A percentile compares a stretch with the other conserved stretches of the same genome.
These are phyloP conservation scores for Choloepus hoffmanni DNA, from an alignment of 2,113 vertebrate species.

Conservation along the genomic window DNA sequence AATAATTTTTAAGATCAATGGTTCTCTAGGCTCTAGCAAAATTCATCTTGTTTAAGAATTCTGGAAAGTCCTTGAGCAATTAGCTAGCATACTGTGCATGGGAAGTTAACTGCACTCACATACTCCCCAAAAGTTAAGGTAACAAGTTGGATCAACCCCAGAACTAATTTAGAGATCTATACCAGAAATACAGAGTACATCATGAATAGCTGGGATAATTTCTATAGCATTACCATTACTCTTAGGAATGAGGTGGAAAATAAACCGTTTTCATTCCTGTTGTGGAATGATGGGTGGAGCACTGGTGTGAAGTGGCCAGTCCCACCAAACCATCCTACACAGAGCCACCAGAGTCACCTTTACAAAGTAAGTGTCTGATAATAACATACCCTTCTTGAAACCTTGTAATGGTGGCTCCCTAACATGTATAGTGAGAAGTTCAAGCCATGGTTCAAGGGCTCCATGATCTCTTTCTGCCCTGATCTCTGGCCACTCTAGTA, in stretches of 20 bases:
- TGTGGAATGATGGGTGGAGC: not conserved
- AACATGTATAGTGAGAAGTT: not conserved
- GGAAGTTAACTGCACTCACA: not conserved
- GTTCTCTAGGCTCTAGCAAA: not conserved
- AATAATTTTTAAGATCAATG: not conserved
- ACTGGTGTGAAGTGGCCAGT: not conserved
- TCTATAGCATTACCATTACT: not conserved
- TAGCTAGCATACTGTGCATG: not conserved
- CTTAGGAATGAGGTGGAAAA: not conserved
- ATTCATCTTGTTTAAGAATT: conserved; percentile 19
- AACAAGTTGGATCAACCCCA: not conserved
- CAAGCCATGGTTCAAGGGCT: not conserved
- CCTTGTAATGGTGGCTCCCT: not conserved
- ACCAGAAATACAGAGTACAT: not conserved
- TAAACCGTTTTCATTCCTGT: not conserved
- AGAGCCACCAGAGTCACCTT: not conserved
- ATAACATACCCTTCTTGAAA: not conserved
- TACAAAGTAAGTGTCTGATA: not conserved
- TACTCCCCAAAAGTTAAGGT: not conserved
- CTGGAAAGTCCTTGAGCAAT: not conserved
- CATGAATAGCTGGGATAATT: not conserved
- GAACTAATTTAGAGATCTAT: not conserved
- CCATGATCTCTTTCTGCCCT: not conserved
- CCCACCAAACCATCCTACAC: not conserved
- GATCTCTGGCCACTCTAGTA: not conserved